phyloP scores from a whole-genome alignment of 2,113 vertebrate species.

The Myanophis thanlyinensis region DNA sequence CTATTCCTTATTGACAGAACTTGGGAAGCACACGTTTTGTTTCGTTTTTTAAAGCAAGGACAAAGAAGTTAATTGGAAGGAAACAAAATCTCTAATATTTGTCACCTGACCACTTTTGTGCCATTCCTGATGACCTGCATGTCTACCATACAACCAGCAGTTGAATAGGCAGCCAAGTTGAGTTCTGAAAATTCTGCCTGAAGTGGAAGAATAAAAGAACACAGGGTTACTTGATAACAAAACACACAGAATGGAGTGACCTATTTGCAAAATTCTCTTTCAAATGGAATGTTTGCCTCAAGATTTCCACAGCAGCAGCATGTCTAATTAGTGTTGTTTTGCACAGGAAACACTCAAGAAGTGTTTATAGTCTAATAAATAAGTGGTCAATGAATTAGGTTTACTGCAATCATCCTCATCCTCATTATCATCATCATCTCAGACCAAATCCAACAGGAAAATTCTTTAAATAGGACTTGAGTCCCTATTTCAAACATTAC shows the following conservation, averaged over 20 bases:
- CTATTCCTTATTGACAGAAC: background rate
- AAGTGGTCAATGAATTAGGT: constrained; percentile 32
- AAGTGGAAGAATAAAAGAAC: constrained; percentile 39
- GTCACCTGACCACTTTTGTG: constrained; percentile 92
- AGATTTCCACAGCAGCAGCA: background rate
- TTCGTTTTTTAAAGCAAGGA: background rate
- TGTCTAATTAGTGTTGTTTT: constrained; percentile 44
- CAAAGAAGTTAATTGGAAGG: background rate
- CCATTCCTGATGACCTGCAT: constrained; percentile 89
- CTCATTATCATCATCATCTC: background rate
- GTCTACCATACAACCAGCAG: constrained; percentile 90
- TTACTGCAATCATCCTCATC: constrained; percentile 35
- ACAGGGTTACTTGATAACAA: constrained; percentile 16
- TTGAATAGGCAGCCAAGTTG: constrained; percentile 88
- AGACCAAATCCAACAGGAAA: constrained; percentile 38
- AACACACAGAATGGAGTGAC: constrained; percentile 1
- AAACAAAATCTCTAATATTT: background rate
- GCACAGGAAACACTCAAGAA: constrained; percentile 32
- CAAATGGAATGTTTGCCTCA: background rate
- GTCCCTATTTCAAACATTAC: constrained; percentile 40
- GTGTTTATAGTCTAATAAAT: constrained; percentile 43
- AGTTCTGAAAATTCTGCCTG: constrained; percentile 95
- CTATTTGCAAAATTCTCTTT: background rate
- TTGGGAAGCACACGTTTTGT: background rate
- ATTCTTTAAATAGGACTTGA: constrained; percentile 45